Evolutionary conservation across 92 coral and sea anemone species (phyloP), one percentile per base, ranked within the genome.

Genomic region (Pocillopora grandis): DNA sequence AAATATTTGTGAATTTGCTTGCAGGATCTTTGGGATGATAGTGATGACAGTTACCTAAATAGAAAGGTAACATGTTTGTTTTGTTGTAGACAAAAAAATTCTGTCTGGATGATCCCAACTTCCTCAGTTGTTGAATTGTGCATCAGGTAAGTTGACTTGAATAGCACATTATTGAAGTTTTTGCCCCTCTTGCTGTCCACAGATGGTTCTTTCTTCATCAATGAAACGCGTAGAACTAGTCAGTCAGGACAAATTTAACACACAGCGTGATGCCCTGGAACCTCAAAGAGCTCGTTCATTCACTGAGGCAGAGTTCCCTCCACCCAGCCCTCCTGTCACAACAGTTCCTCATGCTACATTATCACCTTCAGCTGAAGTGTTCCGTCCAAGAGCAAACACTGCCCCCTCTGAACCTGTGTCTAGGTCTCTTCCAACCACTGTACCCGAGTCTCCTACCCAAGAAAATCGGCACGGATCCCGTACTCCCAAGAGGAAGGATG

Each of bases 21-120:
- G 66, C 57, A 96, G 99, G 99, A 96, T 88, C 92, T 96, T 15
- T 96, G 99, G 99, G 99, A 96, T 88, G 98, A 94, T 71, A 90
- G 99, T 78, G 99, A 96, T 77, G 98, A 92, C 31, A 87, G 98
- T 79, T 96, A 96, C 36, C 85, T 96, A 8, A 96, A 90, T 71
- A 81, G 94, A 86, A 96, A 96, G 96, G 99, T 92, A 91, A 42
- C 16, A 84, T 68, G n/a, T 36, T 10, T 12, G 0, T 55, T 9
- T 20, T 21, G 10, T 56, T 9, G 21, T 42, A 42, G 52, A 42
- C 52, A 42, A 42, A 42, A 42, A 42, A 42, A 42, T 27, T 27
- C 1, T 42, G 52, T 42, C 5, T 42, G 52, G 52, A 42, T 1
- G 8, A 1, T 42, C 52, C 52, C 52, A 42, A 3, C 52, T 7